Evolutionary conservation across 2,888 invertebrate species (phyloP), one percentile per base, ranked within the genome.

Genomic region (Meiosimyza decipiens): DNA sequence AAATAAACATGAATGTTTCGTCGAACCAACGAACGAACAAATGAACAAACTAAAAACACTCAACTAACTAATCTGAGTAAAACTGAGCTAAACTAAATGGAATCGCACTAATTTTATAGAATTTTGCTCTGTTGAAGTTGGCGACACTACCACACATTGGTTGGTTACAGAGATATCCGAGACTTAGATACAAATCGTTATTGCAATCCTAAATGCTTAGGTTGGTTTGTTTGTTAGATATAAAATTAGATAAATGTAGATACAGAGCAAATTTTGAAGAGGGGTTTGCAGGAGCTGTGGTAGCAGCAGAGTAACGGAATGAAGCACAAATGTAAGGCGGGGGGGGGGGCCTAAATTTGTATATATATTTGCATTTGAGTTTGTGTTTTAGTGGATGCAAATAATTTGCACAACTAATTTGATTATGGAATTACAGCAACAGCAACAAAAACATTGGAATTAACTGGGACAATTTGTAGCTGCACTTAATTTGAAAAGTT

Each of bases 1-100:
- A 71, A 71, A 40, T 63, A 57, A 71, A 63, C 71, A 71, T 71
- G 54, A 54, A 71, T 57, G 47, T 33, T 16, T 63, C 18, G 9
- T 52, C 18, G 47, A 49, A 49, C 52, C 65, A 51, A 55, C 47
- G 57, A 49, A 66, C 22, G 55, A 55, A 6, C 9, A 16, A 16
- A 55, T n/a, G 22, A 55, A 55, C 16, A 55, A 55, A 55, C 16
- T 55, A 22, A 22, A 16, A n/a, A 22, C n/a, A 55, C 16, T 22
- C n/a, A 40, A 40, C 40, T 40, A 40, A 40, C 40, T 40, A 9
- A 40, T 9, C 40, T 52, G 65, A 33, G 15, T 4, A 28, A 28
- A 28, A 33, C 52, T 33, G 49, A 63, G 22, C 52, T 6, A 16
- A 63, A 47, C 63, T 9, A 63, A 49, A 12, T 40, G 40, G 40